A percentile compares a stretch with the other conserved stretches of the same genome.
phyloP scores from a whole-genome alignment of 2,888 invertebrate species.

The Mycogona germanica region DNA sequence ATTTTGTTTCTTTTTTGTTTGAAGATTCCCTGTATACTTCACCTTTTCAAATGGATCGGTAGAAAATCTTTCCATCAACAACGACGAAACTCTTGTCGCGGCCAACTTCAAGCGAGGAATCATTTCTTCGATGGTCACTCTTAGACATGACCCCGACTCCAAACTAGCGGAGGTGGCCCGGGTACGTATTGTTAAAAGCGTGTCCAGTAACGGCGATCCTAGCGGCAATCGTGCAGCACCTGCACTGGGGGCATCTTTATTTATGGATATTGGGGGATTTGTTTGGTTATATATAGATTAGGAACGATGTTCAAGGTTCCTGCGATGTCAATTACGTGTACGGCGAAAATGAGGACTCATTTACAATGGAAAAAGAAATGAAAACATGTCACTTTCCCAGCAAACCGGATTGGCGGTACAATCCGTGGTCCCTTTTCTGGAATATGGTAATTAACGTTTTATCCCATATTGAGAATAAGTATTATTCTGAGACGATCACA shows the following conservation, averaged over 20 bases:
- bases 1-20: slow-evolving; percentile 3
- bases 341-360: not conserved
- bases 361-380: slow-evolving; percentile 20
- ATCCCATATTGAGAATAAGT: not conserved
- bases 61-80: slow-evolving; percentile 11
- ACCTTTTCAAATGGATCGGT: slow-evolving; percentile 20
- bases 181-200: too few relatives aligned
- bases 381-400: slow-evolving; percentile 21
- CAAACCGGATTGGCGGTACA: slow-evolving; percentile 20
- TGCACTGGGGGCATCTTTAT: not conserved
- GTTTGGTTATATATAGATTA: slow-evolving; percentile 13
- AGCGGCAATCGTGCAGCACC: too few relatives aligned
- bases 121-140: slow-evolving; percentile 21
- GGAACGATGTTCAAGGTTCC: slow-evolving; percentile 21
- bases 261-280: not conserved
- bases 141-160: too few relatives aligned
- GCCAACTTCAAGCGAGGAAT: slow-evolving; percentile 24
- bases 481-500: too few relatives aligned
- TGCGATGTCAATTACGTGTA: slow-evolving; percentile 19
- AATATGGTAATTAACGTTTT: slow-evolving; percentile 22
- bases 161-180: too few relatives aligned
- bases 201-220: too few relatives aligned
- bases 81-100: slow-evolving; percentile 20
- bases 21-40: slow-evolving; percentile 21
- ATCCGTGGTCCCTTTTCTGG: slow-evolving; percentile 23